Evolutionary conservation across 2,888 invertebrate genomes (phyloP).

Genomic region (Sphaerophoria rueppellii): DNA sequence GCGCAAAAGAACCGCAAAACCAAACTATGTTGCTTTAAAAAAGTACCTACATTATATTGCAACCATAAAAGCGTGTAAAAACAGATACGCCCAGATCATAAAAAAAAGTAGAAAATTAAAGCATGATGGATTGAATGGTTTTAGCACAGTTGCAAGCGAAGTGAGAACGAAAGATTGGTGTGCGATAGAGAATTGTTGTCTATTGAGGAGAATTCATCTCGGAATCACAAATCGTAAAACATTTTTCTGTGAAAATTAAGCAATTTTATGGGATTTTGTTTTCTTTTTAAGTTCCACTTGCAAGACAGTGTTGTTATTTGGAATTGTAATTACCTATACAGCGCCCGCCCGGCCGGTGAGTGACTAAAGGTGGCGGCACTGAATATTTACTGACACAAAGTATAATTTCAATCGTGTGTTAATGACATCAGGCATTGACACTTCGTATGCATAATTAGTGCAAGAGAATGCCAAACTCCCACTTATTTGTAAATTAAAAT

Average conservation of each 20-base stretch:
- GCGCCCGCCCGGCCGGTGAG: too few relatives aligned
- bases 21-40: too few relatives aligned
- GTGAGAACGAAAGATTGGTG: too few relatives aligned
- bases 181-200: too few relatives aligned
- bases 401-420: slow-evolving; percentile 53
- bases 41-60: background rate
- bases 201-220: background rate
- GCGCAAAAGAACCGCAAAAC: slow-evolving; percentile 47
- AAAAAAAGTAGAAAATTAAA: background rate
- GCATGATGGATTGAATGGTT: background rate
- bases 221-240: slow-evolving; percentile 2
- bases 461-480: too few relatives aligned
- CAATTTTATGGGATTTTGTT: background rate
- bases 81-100: slow-evolving; percentile 21
- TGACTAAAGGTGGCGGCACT: too few relatives aligned
- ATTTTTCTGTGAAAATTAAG: slow-evolving; percentile 14
- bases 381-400: slow-evolving; percentile 39
- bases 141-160: slow-evolving; percentile 24
- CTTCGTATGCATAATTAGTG: slow-evolving; percentile 28
- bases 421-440: slow-evolving; percentile 37
- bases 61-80: slow-evolving; percentile 17
- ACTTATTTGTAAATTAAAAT: too few relatives aligned
- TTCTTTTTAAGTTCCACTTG: slow-evolving; percentile 20
- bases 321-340: slow-evolving; percentile 54
- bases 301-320: slow-evolving; percentile 30